Base-by-base conservation (phyloP, 2,888 invertebrate species). In the Parasteatoda lunata region DNA sequence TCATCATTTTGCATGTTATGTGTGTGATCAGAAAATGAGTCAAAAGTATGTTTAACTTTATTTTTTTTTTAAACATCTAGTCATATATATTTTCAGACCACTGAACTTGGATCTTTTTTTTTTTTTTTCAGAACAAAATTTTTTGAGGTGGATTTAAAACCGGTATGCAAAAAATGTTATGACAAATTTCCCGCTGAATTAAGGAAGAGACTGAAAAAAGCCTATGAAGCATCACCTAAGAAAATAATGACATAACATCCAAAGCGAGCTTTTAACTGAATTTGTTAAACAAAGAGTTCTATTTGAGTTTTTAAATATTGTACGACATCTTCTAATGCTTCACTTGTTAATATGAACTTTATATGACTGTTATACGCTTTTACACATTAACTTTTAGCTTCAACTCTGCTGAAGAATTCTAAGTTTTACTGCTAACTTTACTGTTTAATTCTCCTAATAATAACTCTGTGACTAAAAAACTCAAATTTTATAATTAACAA, bases 141-240 rank as follows among this genome's bases (percentile, higher is more conserved):
- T 93, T 99, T 98, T 92, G 99, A 99, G 93, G 97, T 98, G 92
- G 99, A 99, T 93, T 95, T 98, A 93, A 97, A 98, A 91, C 99
- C 99, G 54, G 90, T 97, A 11, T 99, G 99, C 93, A 98, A 99
- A 93, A 96, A 97, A 91, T 99, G 99, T 93, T 99, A 98, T 92
- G 99, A 99, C 91, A 96, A 95, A 91, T 97, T 99, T 92, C 99
- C 99, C 0, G 94, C 94, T 64, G 99, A 99, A 93, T 93, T 99
- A 90, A 95, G 98, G 86, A 96, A 97, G 89, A 94, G 99, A 30
- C 94, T 99, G 92, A 89, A 89, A 73, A 89, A 89, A 64, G 84
- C 88, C 5, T 89, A 88, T 78, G 88, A 89, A 65, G 66, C 71
- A 49, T 88, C 89, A 9, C 89, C 89, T 4, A 87, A 87, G 66